Conservation (phyloP, 2,797 vertebrate genomes). For the Micropoecilia bifurca region DNA sequence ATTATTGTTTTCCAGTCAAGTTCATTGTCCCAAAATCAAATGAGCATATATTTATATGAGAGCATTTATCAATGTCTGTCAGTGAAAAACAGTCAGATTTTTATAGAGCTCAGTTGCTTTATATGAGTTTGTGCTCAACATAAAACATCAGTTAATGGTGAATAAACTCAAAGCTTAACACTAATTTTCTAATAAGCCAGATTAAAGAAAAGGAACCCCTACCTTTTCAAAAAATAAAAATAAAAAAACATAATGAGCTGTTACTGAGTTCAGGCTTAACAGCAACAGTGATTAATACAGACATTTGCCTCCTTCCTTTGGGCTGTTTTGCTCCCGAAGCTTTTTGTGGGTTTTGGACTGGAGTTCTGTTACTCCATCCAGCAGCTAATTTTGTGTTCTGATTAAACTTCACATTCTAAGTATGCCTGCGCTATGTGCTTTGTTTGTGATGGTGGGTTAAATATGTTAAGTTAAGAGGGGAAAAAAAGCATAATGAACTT, state of each 20-base stretch:
- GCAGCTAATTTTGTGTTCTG: not conserved
- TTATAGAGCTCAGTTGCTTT: not conserved
- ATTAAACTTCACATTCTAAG: not conserved
- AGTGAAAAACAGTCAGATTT: not conserved
- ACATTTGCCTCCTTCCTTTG: constrained; percentile 13
- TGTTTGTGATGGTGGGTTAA: not conserved
- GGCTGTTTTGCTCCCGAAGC: not conserved
- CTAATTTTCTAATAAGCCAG: not conserved
- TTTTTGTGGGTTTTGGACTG: not conserved
- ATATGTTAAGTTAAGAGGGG: not conserved
- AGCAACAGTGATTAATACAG: not conserved
- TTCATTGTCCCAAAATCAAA: not conserved
- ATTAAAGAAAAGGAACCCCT: not conserved
- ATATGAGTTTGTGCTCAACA: not conserved
- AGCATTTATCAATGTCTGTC: not conserved
- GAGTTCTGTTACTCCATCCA: not conserved
- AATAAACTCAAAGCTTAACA: not conserved
- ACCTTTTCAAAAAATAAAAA: not conserved
- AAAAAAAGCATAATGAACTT: no score
- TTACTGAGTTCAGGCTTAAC: not conserved
- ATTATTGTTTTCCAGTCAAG: not conserved
- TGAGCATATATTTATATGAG: not conserved
- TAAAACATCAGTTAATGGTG: not conserved
- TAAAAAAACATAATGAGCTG: not conserved
- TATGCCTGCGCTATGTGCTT: not conserved